Percentiles rank a stretch among this genome's conserved stretches.
phyloP scores from a whole-genome alignment of 2,797 vertebrate genomes.

The Danio albolineatus region DNA sequence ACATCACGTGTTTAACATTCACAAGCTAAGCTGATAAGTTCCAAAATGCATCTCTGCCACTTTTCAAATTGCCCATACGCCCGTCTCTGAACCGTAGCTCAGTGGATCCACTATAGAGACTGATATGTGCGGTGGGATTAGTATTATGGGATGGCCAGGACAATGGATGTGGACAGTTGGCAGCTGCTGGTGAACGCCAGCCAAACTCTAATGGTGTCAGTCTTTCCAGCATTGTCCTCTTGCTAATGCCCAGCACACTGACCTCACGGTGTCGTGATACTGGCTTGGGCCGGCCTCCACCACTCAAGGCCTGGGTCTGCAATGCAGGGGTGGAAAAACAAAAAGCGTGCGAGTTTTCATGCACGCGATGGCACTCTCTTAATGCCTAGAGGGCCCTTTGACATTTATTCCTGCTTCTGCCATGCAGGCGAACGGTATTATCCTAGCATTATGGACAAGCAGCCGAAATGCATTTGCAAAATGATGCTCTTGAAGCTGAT shows the following conservation, averaged over 20 bases:
- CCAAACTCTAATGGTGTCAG: slow-evolving; percentile 67
- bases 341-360: neutral
- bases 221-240: slow-evolving; percentile 55
- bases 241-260: slow-evolving; percentile 45
- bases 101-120: slow-evolving; percentile 1
- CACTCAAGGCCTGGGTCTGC: slow-evolving; percentile 38
- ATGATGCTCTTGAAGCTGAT: slow-evolving; percentile 16
- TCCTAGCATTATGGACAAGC: slow-evolving; percentile 40
- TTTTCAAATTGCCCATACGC: neutral
- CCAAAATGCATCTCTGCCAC: slow-evolving; percentile 9
- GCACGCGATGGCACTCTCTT: slow-evolving; percentile 9
- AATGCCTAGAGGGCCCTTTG: slow-evolving; percentile 29
- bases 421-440: slow-evolving; percentile 43
- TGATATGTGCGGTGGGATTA: slow-evolving; percentile 29
- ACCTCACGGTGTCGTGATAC: slow-evolving; percentile 40
- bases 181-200: slow-evolving; percentile 54
- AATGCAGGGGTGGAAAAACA: slow-evolving; percentile 44
- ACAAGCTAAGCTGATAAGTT: neutral
- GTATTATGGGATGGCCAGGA: slow-evolving; percentile 54
- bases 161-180: slow-evolving; percentile 53
- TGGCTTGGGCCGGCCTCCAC: slow-evolving; percentile 41
- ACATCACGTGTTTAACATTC: neutral
- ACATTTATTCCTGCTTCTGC: slow-evolving; percentile 29
- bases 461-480: slow-evolving; percentile 46
- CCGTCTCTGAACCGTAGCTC: neutral